Evolutionary conservation across 2,797 vertebrate species (phyloP), one percentile per base, ranked within the genome.

Genomic region (Scolopax rusticola): DNA sequence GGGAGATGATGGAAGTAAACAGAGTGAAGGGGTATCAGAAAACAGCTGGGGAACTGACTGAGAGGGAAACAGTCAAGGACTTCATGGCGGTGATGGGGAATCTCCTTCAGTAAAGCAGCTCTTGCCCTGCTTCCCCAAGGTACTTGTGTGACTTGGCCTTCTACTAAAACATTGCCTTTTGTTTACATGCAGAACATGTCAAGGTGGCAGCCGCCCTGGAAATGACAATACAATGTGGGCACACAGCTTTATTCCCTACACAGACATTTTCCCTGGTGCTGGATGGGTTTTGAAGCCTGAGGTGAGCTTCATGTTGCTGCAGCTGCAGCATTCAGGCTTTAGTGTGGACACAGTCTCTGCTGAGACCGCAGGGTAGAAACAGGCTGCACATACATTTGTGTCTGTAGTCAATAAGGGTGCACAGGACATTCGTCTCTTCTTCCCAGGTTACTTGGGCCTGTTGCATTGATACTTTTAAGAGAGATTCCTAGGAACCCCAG

Each of bases 371-470:
- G 57, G 19, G 14, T 24, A 67, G 77, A 60, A 93, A 51, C 3
- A 19, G 30, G 7, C 61, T 81, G 69, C 0, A 0, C 12, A 8
- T 7, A 17, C 0, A 0, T 45, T 50, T 32, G 18, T 50, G 69
- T 8, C 50, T 73, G 45, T 20, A 40, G 51, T 32, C 48, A 25
- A 18, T 25, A 73, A 69, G 38, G 27, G 41, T 30, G 28, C 21
- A 40, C 21, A 48, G 56, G 38, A 87, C 19, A 40, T 14, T 14
- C 33, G 15, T 24, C 25, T 59, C 40, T 64, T 77, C 59, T 84
- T 82, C 45, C 54, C 59, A 82, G 61, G 61, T 4, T 65, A 5
- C 23, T 60, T 41, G 59, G 27, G 73, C 30, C 38, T 36, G 16
- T 33, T 76, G 24, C 21, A 14, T 40, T 73, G 60, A 63, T 25